Evolutionary conservation across 2,888 invertebrate species (phyloP), one percentile per base, ranked within the genome.

Genomic region (Buathra laborator): DNA sequence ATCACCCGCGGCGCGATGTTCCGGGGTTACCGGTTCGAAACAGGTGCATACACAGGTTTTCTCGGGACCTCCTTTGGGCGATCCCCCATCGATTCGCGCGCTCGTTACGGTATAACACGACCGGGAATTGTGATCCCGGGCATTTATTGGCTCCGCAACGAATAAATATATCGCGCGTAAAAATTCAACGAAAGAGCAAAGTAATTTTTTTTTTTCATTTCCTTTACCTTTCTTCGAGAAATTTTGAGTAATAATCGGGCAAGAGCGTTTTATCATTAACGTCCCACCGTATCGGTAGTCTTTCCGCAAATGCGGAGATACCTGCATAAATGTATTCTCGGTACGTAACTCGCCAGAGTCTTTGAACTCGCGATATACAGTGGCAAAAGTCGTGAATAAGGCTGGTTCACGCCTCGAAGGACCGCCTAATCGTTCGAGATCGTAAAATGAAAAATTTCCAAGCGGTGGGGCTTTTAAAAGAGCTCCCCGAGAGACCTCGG

Each of bases 371-470:
- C 59, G 59, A 24, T 59, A 3, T 12, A 59, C 59, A 29, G 59
- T 29, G 59, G 59, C 19, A 59, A 59, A 59, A 59, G 59, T 32
- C 14, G 7, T 12, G 32, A 59, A 32, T 59, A n/a, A 53, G 59
- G 62, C 48, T 66, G 72, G 78, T 78, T 81, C 79, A 75, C 66
- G 81, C 81, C 43, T 82, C 75, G 79, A 79, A 59, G 68, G 75
- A 66, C 32, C 44, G 68, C 48, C 78, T 85, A 82, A 85, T 79
- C 56, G 78, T 82, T 59, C 32, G 29, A 44, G 64, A 19, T 79
- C 79, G 71, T 85, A 85, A 85, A 85, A 16, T 16, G 64, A 79
- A 85, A 79, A 78, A 70, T 74, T 74, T 43, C 56, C 62, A 74
- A 68, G 43, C 19, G 24, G 68, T 37, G 76, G 44, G 68, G 64